Evolutionary conservation across 2,888 invertebrate genomes (phyloP).

Genomic region (Doris montereyensis): DNA sequence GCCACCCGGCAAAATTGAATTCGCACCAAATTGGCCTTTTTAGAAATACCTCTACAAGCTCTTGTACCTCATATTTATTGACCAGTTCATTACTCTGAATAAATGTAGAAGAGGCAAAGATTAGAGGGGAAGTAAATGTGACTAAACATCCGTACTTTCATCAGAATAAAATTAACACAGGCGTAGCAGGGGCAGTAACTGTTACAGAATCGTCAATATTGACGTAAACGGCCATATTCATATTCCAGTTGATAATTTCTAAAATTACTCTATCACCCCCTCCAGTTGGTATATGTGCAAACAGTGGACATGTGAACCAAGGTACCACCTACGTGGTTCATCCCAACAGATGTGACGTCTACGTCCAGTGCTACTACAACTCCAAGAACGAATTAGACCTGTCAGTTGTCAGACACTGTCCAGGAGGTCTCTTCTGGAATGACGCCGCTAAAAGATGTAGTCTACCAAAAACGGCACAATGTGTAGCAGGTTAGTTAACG

Average conservation of each 20-base stretch:
- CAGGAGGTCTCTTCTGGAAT: conserved; percentile 26
- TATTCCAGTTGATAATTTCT: background rate
- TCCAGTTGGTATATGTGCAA: conserved; percentile 20
- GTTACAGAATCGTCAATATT: too few species aligned
- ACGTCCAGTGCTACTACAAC: conserved; percentile 40
- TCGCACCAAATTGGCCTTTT: too few species aligned
- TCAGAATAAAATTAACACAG: too few species aligned
- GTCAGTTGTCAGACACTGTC: conserved; percentile 30
- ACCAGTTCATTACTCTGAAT: too few species aligned
- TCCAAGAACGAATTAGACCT: conserved; percentile 3
- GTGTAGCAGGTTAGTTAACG: conserved; percentile 25
- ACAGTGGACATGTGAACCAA: conserved; percentile 14
- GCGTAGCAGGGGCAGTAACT: too few species aligned
- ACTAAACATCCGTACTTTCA: too few species aligned
- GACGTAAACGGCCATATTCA: too few species aligned
- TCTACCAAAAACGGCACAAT: background rate
- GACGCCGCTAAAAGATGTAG: conserved; percentile 1
- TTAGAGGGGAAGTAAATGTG: too few species aligned
- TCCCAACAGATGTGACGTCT: conserved; percentile 35
- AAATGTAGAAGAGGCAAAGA: too few species aligned
- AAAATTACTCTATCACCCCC: background rate
- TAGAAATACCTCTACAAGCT: too few species aligned
- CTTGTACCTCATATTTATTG: too few species aligned
- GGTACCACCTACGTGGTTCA: conserved; percentile 25
- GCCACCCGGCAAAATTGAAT: too few species aligned